These are phyloP conservation scores for Tenualosa thibaudeaui DNA, from an alignment of 2,797 vertebrate genomes.

Conservation along the genomic window DNA sequence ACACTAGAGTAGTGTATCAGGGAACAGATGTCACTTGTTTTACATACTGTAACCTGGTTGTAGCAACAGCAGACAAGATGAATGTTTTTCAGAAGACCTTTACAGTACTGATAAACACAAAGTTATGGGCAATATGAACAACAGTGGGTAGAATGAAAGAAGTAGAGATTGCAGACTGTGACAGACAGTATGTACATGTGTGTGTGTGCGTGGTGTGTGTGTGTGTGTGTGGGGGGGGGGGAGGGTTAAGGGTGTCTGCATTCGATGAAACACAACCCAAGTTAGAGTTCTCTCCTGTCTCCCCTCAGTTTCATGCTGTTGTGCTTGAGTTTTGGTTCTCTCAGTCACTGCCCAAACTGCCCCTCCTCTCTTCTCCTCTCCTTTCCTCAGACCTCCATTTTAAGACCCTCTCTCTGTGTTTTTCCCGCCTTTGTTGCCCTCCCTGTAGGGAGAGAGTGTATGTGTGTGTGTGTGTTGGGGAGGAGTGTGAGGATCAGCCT, in stretches of 20 bases:
- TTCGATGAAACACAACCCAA: neutral
- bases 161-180: neutral
- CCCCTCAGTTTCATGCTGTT: neutral
- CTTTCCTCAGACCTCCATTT: constrained; percentile 58
- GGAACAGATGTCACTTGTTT: neutral
- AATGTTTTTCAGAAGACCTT: too few species aligned
- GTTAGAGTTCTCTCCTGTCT: neutral
- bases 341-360: neutral
- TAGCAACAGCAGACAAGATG: neutral
- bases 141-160: neutral
- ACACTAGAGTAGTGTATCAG: neutral
- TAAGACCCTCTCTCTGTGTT: constrained; percentile 49
- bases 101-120: neutral
- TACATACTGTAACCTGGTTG: neutral
- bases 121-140: neutral
- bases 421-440: constrained; percentile 58
- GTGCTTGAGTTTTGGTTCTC: neutral
- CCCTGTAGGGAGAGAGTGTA: constrained; percentile 46
- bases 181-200: neutral
- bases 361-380: constrained; percentile 34
- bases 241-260: too few species aligned
- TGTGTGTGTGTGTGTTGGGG: constrained; percentile 49
- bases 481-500: constrained; percentile 79
- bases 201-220: too few species aligned
- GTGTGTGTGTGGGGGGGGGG: too few species aligned